These are phyloP conservation scores for Xerus rutilus DNA, from an alignment of 2,797 vertebrate genomes.

Conservation along the genomic window DNA sequence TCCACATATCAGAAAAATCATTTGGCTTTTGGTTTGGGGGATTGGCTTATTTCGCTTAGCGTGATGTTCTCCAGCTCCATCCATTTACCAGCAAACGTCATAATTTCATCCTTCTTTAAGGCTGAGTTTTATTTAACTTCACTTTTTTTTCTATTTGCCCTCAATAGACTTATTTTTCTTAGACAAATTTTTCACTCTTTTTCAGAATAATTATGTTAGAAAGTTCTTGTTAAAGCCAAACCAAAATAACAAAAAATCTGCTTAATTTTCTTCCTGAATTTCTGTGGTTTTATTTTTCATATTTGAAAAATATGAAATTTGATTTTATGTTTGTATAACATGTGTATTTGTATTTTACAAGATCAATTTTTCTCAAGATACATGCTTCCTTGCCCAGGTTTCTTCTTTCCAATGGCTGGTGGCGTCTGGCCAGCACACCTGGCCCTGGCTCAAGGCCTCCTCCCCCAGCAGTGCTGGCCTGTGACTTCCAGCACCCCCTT, in stretches of 20 bases:
- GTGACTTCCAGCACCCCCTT: no score
- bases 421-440: rapidly evolving
- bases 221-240: not conserved
- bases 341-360: not conserved
- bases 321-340: not conserved
- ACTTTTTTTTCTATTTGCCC: not conserved
- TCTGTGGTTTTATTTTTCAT: not conserved
- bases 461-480: no score
- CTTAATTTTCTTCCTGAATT: not conserved
- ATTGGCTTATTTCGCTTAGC: no score
- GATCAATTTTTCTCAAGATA: not conserved
- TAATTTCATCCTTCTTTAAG: no score
- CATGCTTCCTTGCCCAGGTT: not conserved
- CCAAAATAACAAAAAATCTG: not conserved
- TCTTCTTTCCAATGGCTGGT: no score
- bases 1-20: no score
- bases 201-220: not conserved
- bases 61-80: no score
- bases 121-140: not conserved
- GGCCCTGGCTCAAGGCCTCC: no score
- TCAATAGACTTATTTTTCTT: not conserved
- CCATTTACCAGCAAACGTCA: no score
- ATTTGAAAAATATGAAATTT: not conserved
- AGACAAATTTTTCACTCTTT: not conserved
- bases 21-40: no score